Evolutionary conservation across 2,888 invertebrate species (phyloP), one percentile per base, ranked within the genome.

Genomic region (Drosophila nr. medialis): DNA sequence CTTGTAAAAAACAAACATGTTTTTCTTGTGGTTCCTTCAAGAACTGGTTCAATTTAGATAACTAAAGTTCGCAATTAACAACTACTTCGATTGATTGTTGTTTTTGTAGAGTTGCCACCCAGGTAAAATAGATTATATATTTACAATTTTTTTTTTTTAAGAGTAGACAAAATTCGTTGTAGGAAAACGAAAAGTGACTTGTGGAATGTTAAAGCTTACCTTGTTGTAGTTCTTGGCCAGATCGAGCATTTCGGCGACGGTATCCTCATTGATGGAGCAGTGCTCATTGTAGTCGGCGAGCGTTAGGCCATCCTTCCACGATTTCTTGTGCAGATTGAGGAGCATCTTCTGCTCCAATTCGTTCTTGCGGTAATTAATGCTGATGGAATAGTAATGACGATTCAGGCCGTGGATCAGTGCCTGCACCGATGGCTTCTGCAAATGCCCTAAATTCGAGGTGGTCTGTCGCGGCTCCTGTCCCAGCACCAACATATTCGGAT

Each of bases 341-440:
- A 99, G 94, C 99, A 99, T 99, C 94, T 99, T 99, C 93, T 99
- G 99, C 93, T 99, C 99, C 75, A 99, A 94, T 93, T 99, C 99
- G 93, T 99, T 99, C 94, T 99, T 99, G 83, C 99, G 95, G 93
- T 99, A 99, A 93, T 99, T 99, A 93, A 99, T 99, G 93, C 99
- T 99, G 92, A 99, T 99, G 49, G 99, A 99, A 93, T 99, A 99
- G 92, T 99, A 99, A 93, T 99, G 99, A 77, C 99, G 96, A 93
- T 99, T 99, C 34, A 99, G 94, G 18, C 99, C 99, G 91, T 99
- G 99, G 86, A 99, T 99, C 69, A 99, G 94, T 40, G 99, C 99
- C 95, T 99, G 99, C 69, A 99, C 99, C 2, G 99, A 99, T 0
- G 99, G 99, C 93, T 99, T 99, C 92, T 99, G 98, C 87, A 99